Evolutionary conservation across 2,888 invertebrate species (phyloP), one percentile per base, ranked within the genome.

Genomic region (Tenthredo mesomela): DNA sequence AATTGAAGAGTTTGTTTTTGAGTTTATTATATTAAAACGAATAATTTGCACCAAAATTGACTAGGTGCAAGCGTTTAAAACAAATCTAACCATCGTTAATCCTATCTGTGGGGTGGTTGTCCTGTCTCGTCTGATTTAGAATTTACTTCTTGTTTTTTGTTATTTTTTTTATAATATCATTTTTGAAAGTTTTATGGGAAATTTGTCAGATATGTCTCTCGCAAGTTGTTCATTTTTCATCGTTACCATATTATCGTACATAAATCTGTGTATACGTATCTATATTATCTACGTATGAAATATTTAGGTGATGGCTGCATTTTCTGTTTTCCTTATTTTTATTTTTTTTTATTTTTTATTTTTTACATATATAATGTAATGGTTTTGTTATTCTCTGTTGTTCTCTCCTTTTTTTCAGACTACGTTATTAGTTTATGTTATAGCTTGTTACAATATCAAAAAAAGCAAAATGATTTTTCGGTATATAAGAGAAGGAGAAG

Each of bases 1-100:
- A 94, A 94, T 93, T 94, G 94, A 94, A 94, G 94, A 92, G 88
- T 90, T 92, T 89, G 88, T 89, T 93, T 87, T 87, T 86, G 82
- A 91, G 92, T 91, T 93, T 25, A 58, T n/a, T n/a, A 21, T 58
- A 33, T 25, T 33, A 33, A 94, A 94, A 92, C 89, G 88, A 90
- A 91, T 91, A 37, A 80, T 61, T 77, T 67, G 77, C 71, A 70
- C 40, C 85, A 67, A 71, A 37, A 43, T 65, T 54, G 82, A 85
- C 58, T 4, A 67, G 47, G 85, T 82, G 71, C 50, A 84, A 71
- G 67, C 67, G 67, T 67, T 67, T 33, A 67, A 58, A 37, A 47
- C 47, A 47, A 2, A 85, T 85, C 82, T 84, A 84, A 85, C 84
- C 80, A 73, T 82, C 50, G 80, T 71, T 85, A 83, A 71, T 85